A percentile compares a stretch with the other conserved stretches of the same genome.
phyloP scores from a whole-genome alignment of 1,140 invertebrate species.

The Odontomachus brunneus region DNA sequence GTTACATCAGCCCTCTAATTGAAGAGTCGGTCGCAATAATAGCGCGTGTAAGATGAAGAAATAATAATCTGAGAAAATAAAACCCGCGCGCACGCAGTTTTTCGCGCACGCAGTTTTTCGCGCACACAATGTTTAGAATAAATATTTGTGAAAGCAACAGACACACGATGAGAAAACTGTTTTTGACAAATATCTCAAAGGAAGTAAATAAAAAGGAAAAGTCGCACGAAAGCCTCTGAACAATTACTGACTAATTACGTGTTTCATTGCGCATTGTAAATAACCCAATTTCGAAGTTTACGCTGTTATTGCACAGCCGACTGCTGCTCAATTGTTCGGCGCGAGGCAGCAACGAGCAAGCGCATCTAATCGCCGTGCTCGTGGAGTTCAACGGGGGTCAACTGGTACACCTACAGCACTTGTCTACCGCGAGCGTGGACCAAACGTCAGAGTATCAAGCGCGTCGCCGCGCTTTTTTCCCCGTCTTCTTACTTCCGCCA shows the following conservation, averaged over 20 bases:
- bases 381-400: slow-evolving; percentile 45
- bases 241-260: neutral
- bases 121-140: too few relatives aligned
- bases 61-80: neutral
- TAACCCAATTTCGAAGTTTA: neutral
- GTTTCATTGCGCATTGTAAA: slow-evolving; percentile 1
- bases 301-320: neutral
- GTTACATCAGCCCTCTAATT: slow-evolving; percentile 8
- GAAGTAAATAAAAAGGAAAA: neutral
- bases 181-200: too few relatives aligned
- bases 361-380: slow-evolving; percentile 3
- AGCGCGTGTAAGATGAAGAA: neutral
- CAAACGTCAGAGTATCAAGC: slow-evolving; percentile 8
- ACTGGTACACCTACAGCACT: slow-evolving; percentile 17
- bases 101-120: too few relatives aligned
- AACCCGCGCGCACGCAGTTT: too few relatives aligned
- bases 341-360: neutral
- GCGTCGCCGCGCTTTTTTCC: slow-evolving; percentile 28
- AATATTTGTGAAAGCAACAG: neutral
- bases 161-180: too few relatives aligned
- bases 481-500: slow-evolving; percentile 56
- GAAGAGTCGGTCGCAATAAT: neutral
- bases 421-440: neutral
- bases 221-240: neutral
- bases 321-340: slow-evolving; percentile 26